These are phyloP conservation scores for Andrena flavipes DNA, from an alignment of 2,888 invertebrate genomes.

Conservation along the genomic window DNA sequence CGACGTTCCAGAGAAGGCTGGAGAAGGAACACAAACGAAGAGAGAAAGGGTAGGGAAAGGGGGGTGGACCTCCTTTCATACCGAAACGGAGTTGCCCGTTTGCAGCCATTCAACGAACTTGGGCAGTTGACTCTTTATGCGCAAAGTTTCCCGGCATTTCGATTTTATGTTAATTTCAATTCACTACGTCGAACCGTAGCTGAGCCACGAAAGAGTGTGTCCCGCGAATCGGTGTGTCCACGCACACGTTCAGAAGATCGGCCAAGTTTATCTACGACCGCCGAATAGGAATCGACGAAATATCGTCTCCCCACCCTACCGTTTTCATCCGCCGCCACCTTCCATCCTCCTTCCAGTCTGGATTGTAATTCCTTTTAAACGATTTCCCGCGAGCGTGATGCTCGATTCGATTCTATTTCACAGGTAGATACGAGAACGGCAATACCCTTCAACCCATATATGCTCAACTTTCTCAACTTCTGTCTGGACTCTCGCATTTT, in stretches of 20 bases:
- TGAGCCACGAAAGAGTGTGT: slow-evolving; percentile 78
- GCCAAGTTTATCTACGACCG: slow-evolving; percentile 80
- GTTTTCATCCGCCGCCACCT: slow-evolving; percentile 48
- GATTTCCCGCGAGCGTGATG: slow-evolving; percentile 79
- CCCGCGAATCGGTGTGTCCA: slow-evolving; percentile 67
- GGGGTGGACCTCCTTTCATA: slow-evolving; percentile 74
- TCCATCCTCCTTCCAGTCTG: slow-evolving; percentile 52
- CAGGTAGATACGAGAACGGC: slow-evolving; percentile 61
- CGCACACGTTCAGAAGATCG: slow-evolving; percentile 62
- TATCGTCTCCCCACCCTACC: slow-evolving; percentile 72
- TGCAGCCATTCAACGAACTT: slow-evolving; percentile 81
- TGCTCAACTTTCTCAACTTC: slow-evolving; percentile 34
- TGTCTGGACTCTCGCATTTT: neutral
- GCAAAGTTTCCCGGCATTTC: slow-evolving; percentile 83
- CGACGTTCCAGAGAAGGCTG: slow-evolving; percentile 30
- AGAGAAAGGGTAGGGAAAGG: slow-evolving; percentile 7
- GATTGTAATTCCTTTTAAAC: slow-evolving; percentile 81
- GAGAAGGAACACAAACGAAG: slow-evolving; percentile 50
- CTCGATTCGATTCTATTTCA: slow-evolving; percentile 77
- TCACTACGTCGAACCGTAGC: slow-evolving; percentile 78
- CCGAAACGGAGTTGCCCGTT: slow-evolving; percentile 78
- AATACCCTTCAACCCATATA: slow-evolving; percentile 61
- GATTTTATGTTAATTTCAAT: slow-evolving; percentile 84
- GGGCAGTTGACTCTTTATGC: slow-evolving; percentile 84
- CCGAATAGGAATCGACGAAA: slow-evolving; percentile 81